Conservation (phyloP, 2,113 vertebrate genomes). For the Myiopsitta monachus region DNA sequence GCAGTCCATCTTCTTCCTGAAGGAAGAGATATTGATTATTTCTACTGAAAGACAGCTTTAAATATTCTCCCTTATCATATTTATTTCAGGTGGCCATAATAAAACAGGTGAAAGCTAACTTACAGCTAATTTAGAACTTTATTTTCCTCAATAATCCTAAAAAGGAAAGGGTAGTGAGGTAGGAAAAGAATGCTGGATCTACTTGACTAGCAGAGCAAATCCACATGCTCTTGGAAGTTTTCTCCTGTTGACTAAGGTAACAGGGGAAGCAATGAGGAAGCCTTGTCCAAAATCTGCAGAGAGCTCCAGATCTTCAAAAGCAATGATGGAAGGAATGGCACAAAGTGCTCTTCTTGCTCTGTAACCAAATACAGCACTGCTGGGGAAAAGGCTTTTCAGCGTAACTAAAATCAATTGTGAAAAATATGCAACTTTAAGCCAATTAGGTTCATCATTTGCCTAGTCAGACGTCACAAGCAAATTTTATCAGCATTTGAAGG, state of each 20-base stretch:
- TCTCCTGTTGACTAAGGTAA: background rate
- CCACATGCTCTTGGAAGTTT: rapidly evolving
- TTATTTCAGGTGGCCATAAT: background rate
- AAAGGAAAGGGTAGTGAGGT: background rate
- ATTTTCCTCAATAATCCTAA: background rate
- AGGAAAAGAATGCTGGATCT: background rate
- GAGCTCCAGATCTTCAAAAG: background rate
- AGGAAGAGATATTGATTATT: background rate
- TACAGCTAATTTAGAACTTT: background rate
- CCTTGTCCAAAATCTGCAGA: background rate
- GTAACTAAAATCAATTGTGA: background rate
- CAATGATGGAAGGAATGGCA: background rate
- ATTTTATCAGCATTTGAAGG: background rate
- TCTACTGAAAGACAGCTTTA: background rate
- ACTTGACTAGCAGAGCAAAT: background rate
- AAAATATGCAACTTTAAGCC: background rate
- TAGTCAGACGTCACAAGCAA: background rate
- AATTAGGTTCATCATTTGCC: background rate
- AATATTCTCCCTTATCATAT: background rate
- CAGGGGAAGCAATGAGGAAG: background rate
- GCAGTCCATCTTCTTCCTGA: constrained; percentile 92
- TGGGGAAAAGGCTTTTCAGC: background rate
- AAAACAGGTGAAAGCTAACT: background rate
- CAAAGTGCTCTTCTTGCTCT: background rate
- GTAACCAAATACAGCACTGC: background rate